These are phyloP conservation scores for Trissolcus brochymenae DNA, from an alignment of 2,888 invertebrate genomes.

Conservation along the genomic window DNA sequence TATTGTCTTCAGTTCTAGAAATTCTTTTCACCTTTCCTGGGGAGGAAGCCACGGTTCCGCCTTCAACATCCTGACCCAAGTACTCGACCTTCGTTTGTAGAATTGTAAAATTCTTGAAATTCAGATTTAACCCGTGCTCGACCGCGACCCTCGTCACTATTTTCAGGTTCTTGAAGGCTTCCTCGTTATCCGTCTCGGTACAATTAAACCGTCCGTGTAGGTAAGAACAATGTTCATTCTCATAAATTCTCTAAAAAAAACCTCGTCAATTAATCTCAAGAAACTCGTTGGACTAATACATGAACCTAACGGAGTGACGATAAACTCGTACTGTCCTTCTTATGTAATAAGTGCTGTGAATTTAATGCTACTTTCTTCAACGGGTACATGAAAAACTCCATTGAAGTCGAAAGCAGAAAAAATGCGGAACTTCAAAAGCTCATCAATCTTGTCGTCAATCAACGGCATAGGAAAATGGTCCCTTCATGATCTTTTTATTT, in stretches of 20 bases:
- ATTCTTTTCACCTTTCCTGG: constrained; percentile 60
- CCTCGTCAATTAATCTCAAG: constrained; percentile 31
- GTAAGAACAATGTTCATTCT: background rate
- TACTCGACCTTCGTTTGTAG: constrained; percentile 55
- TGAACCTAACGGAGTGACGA: background rate
- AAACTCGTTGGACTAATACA: constrained; percentile 23
- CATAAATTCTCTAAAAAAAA: constrained; percentile 9
- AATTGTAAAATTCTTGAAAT: constrained; percentile 59
- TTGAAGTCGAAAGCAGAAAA: constrained; percentile 60
- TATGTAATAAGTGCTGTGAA: background rate
- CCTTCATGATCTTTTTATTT: constrained; percentile 9
- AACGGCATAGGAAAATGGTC: constrained; percentile 13
- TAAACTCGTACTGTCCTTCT: constrained; percentile 11
- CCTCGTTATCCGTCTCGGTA: background rate
- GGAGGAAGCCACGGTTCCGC: constrained; percentile 62
- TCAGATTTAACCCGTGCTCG: constrained; percentile 31
- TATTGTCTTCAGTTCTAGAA: constrained; percentile 18
- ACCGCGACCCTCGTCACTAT: background rate
- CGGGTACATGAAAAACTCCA: constrained; percentile 56
- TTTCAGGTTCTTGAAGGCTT: background rate
- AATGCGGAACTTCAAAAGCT: constrained; percentile 40
- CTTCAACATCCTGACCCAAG: constrained; percentile 64
- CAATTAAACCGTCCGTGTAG: background rate
- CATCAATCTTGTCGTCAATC: constrained; percentile 49
- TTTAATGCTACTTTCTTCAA: background rate